phyloP scores from a whole-genome alignment of 2,888 invertebrate genomes.

The Halictus quadricinctus region DNA sequence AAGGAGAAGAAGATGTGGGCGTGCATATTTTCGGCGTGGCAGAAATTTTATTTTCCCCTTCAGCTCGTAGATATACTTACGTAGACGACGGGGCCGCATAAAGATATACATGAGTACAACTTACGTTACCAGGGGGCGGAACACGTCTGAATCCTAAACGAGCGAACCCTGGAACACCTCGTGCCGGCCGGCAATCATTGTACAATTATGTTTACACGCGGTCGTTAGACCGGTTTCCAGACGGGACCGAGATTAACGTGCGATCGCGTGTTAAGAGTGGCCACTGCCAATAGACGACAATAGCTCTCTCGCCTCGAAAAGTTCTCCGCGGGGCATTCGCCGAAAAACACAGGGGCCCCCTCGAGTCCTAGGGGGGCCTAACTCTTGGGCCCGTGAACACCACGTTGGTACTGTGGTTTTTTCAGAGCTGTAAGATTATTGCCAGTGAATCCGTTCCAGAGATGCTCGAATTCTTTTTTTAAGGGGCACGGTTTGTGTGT shows the following conservation, averaged over 20 bases:
- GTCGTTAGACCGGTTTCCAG: slow-evolving; percentile 50
- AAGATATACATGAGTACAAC: slow-evolving; percentile 32
- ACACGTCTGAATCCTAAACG: slow-evolving; percentile 23
- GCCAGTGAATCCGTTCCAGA: slow-evolving; percentile 13
- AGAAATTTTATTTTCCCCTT: slow-evolving; percentile 30
- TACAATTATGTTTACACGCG: slow-evolving; percentile 60
- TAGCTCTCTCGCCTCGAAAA: slow-evolving; percentile 11
- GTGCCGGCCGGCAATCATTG: slow-evolving; percentile 47
- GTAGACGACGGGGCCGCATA: neutral
- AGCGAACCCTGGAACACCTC: slow-evolving; percentile 40
- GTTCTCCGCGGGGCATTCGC: slow-evolving; percentile 19
- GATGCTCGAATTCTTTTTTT: neutral
- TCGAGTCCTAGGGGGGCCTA: neutral
- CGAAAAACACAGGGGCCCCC: neutral
- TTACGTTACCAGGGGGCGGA: neutral
- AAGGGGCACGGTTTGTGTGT: slow-evolving; percentile 45
- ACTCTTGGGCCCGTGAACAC: neutral
- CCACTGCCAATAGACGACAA: slow-evolving; percentile 6
- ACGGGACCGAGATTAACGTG: slow-evolving; percentile 9
- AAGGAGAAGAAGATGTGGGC: slow-evolving; percentile 53
- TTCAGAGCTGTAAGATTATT: slow-evolving; percentile 30
- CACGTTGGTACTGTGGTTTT: neutral
- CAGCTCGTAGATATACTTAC: neutral
- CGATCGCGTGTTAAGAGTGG: slow-evolving; percentile 38
- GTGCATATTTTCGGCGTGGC: slow-evolving; percentile 61